phyloP scores from a whole-genome alignment of 2,888 invertebrate species.

The Athetis lepigone region DNA sequence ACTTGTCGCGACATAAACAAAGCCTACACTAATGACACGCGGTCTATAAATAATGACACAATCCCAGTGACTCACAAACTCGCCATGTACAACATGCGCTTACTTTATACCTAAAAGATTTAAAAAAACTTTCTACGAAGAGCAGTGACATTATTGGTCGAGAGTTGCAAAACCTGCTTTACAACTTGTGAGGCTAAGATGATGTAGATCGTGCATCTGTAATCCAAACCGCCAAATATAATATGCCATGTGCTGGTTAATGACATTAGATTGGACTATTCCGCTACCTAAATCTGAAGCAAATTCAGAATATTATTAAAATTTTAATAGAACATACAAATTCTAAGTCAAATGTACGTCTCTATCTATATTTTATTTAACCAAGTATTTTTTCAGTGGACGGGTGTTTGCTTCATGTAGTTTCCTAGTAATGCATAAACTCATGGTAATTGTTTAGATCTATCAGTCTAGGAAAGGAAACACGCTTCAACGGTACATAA shows the following conservation, averaged over 20 bases:
- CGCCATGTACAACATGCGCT: slow-evolving; percentile 15
- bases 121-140: slow-evolving; percentile 43
- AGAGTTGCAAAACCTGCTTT: slow-evolving; percentile 50
- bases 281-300: slow-evolving; percentile 3
- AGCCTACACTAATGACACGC: slow-evolving; percentile 60
- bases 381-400: slow-evolving; percentile 11
- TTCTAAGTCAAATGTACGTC: slow-evolving; percentile 5
- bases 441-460: slow-evolving; percentile 36
- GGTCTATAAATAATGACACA: slow-evolving; percentile 65
- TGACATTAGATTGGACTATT: slow-evolving; percentile 18
- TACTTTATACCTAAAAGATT: slow-evolving; percentile 19
- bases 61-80: slow-evolving; percentile 49
- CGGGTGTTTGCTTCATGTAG: slow-evolving; percentile 9
- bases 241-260: slow-evolving; percentile 38
- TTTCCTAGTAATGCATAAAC: slow-evolving; percentile 20
- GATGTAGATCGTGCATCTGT: slow-evolving; percentile 36
- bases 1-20: slow-evolving; percentile 65
- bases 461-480: slow-evolving; percentile 24
- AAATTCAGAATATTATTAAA: neutral
- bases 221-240: slow-evolving; percentile 29
- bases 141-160: slow-evolving; percentile 49
- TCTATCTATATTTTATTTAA: slow-evolving; percentile 9
- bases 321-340: neutral
- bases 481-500: slow-evolving; percentile 33
- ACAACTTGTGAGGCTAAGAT: slow-evolving; percentile 33